phyloP scores from a whole-genome alignment of 2,888 invertebrate genomes.

The Eupithecia pulchellata region DNA sequence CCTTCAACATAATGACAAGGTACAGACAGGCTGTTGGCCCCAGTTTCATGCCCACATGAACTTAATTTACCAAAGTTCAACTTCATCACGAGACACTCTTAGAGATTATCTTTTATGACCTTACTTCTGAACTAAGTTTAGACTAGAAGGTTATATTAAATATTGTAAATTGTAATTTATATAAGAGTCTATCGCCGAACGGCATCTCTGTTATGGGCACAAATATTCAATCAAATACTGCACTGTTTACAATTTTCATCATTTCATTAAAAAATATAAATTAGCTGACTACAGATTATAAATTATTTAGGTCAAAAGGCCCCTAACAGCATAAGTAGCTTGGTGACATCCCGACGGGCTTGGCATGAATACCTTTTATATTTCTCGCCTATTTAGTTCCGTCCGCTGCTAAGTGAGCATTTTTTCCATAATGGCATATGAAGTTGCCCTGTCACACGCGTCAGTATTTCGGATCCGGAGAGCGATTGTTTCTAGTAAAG shows the following conservation, averaged over 20 bases:
- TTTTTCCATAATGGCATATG: too few relatives aligned
- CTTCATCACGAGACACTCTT: not conserved
- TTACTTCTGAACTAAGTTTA: not conserved
- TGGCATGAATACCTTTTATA: slow-evolving; percentile 45
- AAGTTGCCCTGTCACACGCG: too few relatives aligned
- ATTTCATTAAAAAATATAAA: slow-evolving; percentile 4
- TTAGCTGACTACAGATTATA: slow-evolving; percentile 26
- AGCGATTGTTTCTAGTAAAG: too few relatives aligned
- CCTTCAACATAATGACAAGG: slow-evolving; percentile 39
- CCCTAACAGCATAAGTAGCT: slow-evolving; percentile 50
- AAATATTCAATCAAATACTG: not conserved
- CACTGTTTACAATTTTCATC: not conserved
- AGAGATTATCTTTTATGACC: slow-evolving; percentile 1
- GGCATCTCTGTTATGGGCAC: not conserved
- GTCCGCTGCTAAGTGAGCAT: too few relatives aligned
- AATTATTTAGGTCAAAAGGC: slow-evolving; percentile 39
- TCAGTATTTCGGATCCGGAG: too few relatives aligned
- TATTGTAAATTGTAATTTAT: too few relatives aligned
- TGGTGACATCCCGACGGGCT: slow-evolving; percentile 50
- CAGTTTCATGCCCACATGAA: slow-evolving; percentile 17
- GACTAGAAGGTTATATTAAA: not conserved
- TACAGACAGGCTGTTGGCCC: slow-evolving; percentile 36
- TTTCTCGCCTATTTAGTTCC: slow-evolving; percentile 13
- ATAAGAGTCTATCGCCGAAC: not conserved
- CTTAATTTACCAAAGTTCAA: slow-evolving; percentile 3